A percentile compares a stretch with the other conserved stretches of the same genome.
Evolutionary conservation across 2,113 vertebrate species (phyloP).

Genomic region (Craseonycteris thonglongyai): DNA sequence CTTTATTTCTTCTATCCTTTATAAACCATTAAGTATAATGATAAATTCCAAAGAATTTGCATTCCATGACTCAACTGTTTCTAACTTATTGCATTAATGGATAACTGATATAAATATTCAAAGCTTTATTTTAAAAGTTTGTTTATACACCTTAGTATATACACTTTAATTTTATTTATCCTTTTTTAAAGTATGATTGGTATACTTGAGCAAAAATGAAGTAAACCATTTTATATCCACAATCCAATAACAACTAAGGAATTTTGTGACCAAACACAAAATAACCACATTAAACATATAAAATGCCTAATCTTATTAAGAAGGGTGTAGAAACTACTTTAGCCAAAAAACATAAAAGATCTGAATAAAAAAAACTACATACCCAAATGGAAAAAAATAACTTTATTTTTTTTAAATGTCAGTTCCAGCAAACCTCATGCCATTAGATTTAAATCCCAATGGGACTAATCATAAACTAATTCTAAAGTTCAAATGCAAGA

Average conservation of each 20-base stretch:
- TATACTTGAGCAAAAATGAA: slow-evolving; percentile 25
- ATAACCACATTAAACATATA: slow-evolving; percentile 12
- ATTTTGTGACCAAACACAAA: slow-evolving; percentile 19
- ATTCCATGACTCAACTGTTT: neutral
- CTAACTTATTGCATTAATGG: neutral
- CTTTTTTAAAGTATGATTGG: neutral
- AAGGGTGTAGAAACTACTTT: neutral
- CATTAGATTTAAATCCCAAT: neutral
- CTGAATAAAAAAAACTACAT: neutral
- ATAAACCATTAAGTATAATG: slow-evolving; percentile 35
- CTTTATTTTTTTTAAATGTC: neutral
- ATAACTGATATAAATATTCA: neutral
- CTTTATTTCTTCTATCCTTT: neutral
- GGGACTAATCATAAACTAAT: slow-evolving; percentile 19
- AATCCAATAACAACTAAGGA: neutral
- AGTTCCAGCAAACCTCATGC: neutral
- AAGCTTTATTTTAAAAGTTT: slow-evolving; percentile 19
- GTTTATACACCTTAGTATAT: neutral
- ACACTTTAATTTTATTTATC: neutral
- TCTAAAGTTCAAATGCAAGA: slow-evolving; percentile 34
- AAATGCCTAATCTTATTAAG: neutral
- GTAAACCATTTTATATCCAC: neutral
- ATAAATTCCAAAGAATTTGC: slow-evolving; percentile 4
- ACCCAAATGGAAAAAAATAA: neutral
- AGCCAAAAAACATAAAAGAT: neutral